Evolutionary conservation across 2,888 invertebrate genomes (phyloP).

Genomic region (Tiliacea citrago): DNA sequence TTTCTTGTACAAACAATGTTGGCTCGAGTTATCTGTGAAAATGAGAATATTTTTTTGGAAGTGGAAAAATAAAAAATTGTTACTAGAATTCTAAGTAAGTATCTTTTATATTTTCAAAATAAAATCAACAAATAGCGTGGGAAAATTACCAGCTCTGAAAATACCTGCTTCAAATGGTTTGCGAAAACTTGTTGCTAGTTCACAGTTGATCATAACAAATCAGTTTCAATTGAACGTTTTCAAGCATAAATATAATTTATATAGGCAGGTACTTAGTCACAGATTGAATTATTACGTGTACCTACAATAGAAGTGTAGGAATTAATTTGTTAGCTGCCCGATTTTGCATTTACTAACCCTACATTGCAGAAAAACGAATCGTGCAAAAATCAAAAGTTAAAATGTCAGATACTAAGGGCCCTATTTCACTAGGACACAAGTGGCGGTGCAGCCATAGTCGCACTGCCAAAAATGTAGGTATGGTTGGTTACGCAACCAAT

Average conservation of each 20-base stretch:
- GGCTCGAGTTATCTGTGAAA: conserved; percentile 19
- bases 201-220: conserved; percentile 26
- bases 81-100: background rate
- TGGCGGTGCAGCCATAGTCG: too few relatives aligned
- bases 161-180: conserved; percentile 18
- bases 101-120: background rate
- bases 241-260: background rate
- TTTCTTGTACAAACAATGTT: conserved; percentile 46
- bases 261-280: background rate
- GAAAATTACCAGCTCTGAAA: conserved; percentile 34
- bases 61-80: background rate
- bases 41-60: conserved; percentile 16
- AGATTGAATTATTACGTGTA: background rate
- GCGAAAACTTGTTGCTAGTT: conserved; percentile 5
- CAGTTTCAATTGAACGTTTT: background rate
- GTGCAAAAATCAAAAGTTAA: background rate
- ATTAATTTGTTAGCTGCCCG: background rate
- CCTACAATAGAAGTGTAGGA: background rate
- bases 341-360: background rate
- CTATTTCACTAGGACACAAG: too few relatives aligned
- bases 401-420: background rate
- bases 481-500: background rate
- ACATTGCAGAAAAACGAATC: background rate
- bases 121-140: conserved; percentile 26
- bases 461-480: too few relatives aligned